phyloP scores from a whole-genome alignment of 2,888 invertebrate species.

The Drosophila affinis region DNA sequence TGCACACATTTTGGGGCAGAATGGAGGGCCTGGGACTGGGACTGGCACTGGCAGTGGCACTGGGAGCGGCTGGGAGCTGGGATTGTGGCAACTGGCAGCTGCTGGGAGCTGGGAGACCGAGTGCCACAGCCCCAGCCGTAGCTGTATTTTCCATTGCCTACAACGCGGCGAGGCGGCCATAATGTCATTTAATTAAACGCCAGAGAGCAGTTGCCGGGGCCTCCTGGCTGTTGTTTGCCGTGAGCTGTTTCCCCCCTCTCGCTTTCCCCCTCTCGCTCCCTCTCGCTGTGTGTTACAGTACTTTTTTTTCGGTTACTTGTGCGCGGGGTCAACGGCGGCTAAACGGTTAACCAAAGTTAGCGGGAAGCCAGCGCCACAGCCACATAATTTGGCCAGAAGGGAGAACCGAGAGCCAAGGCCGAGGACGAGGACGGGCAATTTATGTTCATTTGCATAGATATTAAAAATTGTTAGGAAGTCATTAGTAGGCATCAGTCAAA shows the following conservation, averaged over 20 bases:
- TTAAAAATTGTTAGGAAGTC: constrained; percentile 81
- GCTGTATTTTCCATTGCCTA: constrained; percentile 71
- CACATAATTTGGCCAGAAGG: constrained; percentile 48
- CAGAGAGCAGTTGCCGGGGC: constrained; percentile 70
- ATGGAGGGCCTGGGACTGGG: constrained; percentile 5
- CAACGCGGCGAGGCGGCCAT: constrained; percentile 61
- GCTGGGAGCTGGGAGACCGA: constrained; percentile 5
- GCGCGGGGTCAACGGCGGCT: constrained; percentile 65
- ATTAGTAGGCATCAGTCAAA: constrained; percentile 81
- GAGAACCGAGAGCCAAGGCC: not conserved
- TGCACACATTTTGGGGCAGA: constrained; percentile 60
- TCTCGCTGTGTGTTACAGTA: constrained; percentile 26
- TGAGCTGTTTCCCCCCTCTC: constrained; percentile 24
- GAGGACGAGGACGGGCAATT: constrained; percentile 69
- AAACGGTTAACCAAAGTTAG: constrained; percentile 75
- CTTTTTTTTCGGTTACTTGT: constrained; percentile 39
- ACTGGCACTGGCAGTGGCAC: constrained; percentile 25
- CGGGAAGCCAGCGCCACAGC: constrained; percentile 21
- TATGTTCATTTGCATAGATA: constrained; percentile 81
- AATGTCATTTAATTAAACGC: constrained; percentile 80
- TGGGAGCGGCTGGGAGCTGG: constrained; percentile 31
- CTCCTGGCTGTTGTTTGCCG: constrained; percentile 47
- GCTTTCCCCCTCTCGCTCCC: not conserved
- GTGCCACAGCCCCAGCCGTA: constrained; percentile 29
- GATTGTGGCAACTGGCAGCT: constrained; percentile 43